These are phyloP conservation scores for Camponotus pennsylvanicus DNA, from an alignment of 1,140 invertebrate species.

Conservation along the genomic window DNA sequence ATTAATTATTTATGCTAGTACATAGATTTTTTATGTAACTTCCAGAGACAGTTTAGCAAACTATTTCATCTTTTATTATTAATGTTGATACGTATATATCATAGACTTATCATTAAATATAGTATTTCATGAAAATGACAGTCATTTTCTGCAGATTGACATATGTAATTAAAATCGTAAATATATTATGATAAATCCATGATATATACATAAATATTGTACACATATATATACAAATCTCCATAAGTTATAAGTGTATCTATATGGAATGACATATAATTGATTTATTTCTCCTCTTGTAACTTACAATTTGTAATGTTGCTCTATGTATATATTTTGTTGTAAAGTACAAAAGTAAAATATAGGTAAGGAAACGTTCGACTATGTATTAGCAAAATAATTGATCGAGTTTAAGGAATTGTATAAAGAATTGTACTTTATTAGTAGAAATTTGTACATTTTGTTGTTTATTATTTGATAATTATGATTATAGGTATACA, in stretches of 20 bases:
- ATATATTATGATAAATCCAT: neutral
- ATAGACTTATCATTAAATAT: constrained; percentile 13
- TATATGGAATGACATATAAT: neutral
- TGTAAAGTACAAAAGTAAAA: constrained; percentile 44
- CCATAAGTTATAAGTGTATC: constrained; percentile 15
- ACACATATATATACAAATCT: neutral
- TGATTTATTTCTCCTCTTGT: neutral
- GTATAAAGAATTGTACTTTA: constrained; percentile 74
- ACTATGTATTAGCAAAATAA: constrained; percentile 61
- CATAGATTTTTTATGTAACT: constrained; percentile 48
- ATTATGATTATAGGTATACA: constrained; percentile 72
- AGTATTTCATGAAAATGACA: neutral
- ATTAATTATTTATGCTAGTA: constrained; percentile 64
- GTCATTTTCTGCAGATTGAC: neutral
- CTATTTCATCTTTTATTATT: neutral
- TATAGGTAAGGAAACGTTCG: neutral
- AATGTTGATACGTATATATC: neutral
- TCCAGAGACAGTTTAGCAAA: neutral
- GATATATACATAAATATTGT: neutral
- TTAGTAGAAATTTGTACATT: constrained; percentile 78
- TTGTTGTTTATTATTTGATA: constrained; percentile 81
- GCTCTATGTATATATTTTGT: constrained; percentile 40
- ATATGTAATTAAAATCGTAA: neutral
- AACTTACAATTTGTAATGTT: constrained; percentile 34
- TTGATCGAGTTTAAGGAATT: constrained; percentile 64